A percentile compares a stretch with the other conserved stretches of the same genome.
These are phyloP conservation scores for Megalops cyprinoides DNA, from an alignment of 2,797 vertebrate species.

Conservation along the genomic window DNA sequence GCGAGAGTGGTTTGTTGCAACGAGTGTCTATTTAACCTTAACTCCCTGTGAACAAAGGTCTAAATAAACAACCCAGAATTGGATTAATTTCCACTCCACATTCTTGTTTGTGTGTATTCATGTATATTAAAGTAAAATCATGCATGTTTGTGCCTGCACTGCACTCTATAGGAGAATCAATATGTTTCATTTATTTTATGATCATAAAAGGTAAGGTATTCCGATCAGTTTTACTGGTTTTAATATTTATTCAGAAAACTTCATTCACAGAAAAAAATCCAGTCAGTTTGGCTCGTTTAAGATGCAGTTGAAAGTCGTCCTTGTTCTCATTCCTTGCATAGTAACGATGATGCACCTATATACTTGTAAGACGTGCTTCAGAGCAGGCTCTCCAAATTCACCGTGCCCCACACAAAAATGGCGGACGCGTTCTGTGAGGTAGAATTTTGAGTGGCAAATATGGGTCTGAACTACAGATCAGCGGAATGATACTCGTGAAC, in stretches of 20 bases:
- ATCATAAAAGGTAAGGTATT: neutral
- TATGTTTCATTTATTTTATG: slow-evolving; percentile 1
- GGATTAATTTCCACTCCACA: too few relatives aligned
- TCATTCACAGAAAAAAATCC: neutral
- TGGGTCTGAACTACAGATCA: slow-evolving; percentile 10
- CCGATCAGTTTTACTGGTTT: neutral
- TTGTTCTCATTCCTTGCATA: neutral
- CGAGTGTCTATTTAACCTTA: too few relatives aligned
- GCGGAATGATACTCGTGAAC: slow-evolving; percentile 1
- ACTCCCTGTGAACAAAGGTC: too few relatives aligned
- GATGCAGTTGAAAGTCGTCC: neutral
- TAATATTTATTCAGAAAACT: neutral
- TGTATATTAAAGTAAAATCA: too few relatives aligned
- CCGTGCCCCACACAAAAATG: neutral
- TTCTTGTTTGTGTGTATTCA: too few relatives aligned
- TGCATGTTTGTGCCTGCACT: too few relatives aligned
- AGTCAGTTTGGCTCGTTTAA: too few relatives aligned
- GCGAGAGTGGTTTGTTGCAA: too few relatives aligned
- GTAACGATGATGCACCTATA: neutral
- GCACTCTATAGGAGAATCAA: too few relatives aligned
- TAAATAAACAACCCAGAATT: too few relatives aligned
- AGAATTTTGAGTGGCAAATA: neutral
- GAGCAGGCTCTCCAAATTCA: neutral
- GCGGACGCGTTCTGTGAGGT: neutral
- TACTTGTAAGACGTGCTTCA: too few relatives aligned